Evolutionary conservation across 2,888 invertebrate species (phyloP).

Genomic region (Gastracanthus pulcherrimus): DNA sequence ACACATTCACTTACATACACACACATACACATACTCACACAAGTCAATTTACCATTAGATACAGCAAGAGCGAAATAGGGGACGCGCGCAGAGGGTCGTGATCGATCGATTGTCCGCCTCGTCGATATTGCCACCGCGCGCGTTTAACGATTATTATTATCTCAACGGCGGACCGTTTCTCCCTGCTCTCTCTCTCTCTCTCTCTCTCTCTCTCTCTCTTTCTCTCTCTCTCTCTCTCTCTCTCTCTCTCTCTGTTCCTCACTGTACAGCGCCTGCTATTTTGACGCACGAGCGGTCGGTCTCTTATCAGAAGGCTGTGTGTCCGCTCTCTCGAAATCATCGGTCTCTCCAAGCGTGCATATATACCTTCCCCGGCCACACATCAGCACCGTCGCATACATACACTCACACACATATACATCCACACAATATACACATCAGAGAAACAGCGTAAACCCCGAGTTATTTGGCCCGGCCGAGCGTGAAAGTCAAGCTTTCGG

Average conservation of each 20-base stretch:
- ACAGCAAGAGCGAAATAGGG: background rate
- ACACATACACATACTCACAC: background rate
- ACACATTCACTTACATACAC: background rate
- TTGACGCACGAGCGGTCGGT: too few species aligned
- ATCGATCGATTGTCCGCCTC: conserved; percentile 10
- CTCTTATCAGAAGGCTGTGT: conserved; percentile 12
- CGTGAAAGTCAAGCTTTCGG: conserved; percentile 16
- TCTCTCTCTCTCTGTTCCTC: background rate
- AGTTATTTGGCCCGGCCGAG: background rate
- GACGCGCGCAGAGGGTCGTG: conserved; percentile 5
- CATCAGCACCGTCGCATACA: background rate
- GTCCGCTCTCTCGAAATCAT: background rate
- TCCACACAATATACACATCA: too few species aligned
- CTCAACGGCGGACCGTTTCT: background rate
- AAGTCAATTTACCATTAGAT: background rate
- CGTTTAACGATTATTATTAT: conserved; percentile 20
- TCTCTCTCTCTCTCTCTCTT: background rate
- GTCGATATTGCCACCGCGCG: background rate
- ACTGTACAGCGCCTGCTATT: background rate
- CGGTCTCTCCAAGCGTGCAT: too few species aligned
- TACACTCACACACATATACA: too few species aligned
- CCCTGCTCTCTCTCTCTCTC: background rate
- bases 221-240: background rate
- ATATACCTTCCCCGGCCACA: background rate
- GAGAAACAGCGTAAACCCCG: background rate